Conservation (phyloP, 2,797 vertebrate genomes). For the Pygocentrus nattereri region DNA sequence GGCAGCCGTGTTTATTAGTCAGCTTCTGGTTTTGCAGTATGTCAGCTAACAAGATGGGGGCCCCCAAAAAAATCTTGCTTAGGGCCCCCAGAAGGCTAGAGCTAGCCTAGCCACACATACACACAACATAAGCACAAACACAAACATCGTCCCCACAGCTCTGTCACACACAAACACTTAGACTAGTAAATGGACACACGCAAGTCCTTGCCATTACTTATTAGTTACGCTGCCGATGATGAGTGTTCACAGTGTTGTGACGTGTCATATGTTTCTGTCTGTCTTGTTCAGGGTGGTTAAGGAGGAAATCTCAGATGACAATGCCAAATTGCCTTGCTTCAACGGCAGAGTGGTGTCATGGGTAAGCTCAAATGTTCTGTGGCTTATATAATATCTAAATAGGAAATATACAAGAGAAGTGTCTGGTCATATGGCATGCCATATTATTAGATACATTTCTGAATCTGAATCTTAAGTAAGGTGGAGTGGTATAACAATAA, state of each 20-base stretch:
- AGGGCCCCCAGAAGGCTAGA: too few species aligned
- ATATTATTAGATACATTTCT: too few species aligned
- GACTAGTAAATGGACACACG: background rate
- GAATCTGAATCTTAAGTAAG: too few species aligned
- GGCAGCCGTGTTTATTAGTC: too few species aligned
- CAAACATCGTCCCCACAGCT: background rate
- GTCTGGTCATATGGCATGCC: conserved; percentile 4
- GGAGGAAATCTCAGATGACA: conserved; percentile 75
- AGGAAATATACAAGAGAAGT: conserved; percentile 9
- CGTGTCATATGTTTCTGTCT: conserved; percentile 23
- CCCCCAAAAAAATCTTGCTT: too few species aligned
- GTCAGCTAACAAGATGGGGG: too few species aligned
- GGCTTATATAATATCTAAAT: conserved; percentile 28
- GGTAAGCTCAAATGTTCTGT: conserved; percentile 71
- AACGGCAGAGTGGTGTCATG: conserved; percentile 88
- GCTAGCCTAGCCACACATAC: conserved; percentile 9
- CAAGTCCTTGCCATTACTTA: background rate
- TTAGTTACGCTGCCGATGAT: background rate
- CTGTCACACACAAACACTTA: background rate
- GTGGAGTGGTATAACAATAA: too few species aligned
- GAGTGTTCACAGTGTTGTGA: conserved; percentile 5
- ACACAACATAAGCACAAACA: background rate
- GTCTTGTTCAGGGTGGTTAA: conserved; percentile 61
- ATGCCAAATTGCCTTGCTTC: conserved; percentile 85
- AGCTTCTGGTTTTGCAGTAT: too few species aligned